phyloP scores from a whole-genome alignment of 2,888 invertebrate species.

The Watsonalla binaria region DNA sequence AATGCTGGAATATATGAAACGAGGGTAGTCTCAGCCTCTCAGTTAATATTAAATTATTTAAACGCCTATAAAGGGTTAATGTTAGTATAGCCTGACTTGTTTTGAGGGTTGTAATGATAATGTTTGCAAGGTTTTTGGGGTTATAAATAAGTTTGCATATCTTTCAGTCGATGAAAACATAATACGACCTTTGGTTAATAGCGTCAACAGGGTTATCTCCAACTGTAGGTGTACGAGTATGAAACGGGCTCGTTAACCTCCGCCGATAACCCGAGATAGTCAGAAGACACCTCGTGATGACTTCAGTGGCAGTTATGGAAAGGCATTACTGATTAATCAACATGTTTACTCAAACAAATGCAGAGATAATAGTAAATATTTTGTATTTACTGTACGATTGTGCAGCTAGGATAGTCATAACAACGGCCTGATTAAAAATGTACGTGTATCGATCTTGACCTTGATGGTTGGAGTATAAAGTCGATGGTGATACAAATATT shows the following conservation, averaged over 20 bases:
- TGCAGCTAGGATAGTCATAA: not conserved
- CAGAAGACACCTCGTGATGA: conserved; percentile 10
- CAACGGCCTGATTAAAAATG: not conserved
- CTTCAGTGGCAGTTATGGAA: conserved; percentile 22
- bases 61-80: no score
- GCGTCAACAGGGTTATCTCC: not conserved
- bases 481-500: no score
- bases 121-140: no score
- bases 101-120: no score
- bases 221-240: not conserved
- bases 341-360: conserved; percentile 18
- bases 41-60: no score
- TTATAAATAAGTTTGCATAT: no score
- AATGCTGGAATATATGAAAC: no score
- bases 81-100: no score
- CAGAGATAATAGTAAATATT: conserved; percentile 2
- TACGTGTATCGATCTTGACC: no score
- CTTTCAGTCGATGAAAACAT: not conserved
- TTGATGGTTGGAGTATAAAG: no score
- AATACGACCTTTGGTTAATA: not conserved
- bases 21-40: no score
- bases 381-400: not conserved
- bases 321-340: conserved; percentile 11
- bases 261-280: conserved; percentile 20
- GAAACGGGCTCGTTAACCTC: conserved; percentile 13